Evolutionary conservation across 2,888 invertebrate genomes (phyloP).

Genomic region (Listrodromus nycthemerus): DNA sequence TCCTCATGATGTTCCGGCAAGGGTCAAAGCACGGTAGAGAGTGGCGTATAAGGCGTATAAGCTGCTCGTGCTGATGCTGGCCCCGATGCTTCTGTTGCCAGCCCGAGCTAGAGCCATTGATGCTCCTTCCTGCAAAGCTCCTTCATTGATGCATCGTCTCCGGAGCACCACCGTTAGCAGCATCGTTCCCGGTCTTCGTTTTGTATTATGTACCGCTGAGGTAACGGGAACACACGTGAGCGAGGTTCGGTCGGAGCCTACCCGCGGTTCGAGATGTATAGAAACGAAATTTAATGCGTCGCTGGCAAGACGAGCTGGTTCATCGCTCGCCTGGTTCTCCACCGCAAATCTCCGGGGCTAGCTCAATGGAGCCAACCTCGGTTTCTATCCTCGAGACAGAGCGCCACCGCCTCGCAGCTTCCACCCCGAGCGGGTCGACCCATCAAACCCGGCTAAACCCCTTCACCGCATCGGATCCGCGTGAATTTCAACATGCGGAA

Average conservation of each 20-base stretch:
- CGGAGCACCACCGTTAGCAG: conserved; percentile 18
- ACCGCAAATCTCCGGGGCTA: conserved; percentile 33
- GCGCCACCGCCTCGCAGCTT: conserved; percentile 1
- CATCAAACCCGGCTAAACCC: conserved; percentile 22
- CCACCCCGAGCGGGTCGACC: conserved; percentile 26
- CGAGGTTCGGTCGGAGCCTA: neutral
- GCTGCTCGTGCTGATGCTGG: conserved; percentile 37
- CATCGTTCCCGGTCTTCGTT: conserved; percentile 8
- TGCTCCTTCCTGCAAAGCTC: conserved; percentile 49
- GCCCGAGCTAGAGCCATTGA: conserved; percentile 47
- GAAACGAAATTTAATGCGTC: conserved; percentile 64
- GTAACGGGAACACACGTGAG: conserved; percentile 45
- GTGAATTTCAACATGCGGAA: conserved; percentile 31
- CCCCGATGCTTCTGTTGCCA: conserved; percentile 44
- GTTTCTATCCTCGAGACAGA: conserved; percentile 35
- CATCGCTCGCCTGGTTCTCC: conserved; percentile 28
- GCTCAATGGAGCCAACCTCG: conserved; percentile 54
- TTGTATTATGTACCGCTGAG: neutral
- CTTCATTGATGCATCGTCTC: conserved; percentile 38
- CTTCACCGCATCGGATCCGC: conserved; percentile 19
- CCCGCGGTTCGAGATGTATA: conserved; percentile 43
- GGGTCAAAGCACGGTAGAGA: conserved; percentile 45
- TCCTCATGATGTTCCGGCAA: conserved; percentile 8
- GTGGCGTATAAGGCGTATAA: conserved; percentile 32
- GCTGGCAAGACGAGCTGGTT: conserved; percentile 26